Evolutionary conservation across 2,888 invertebrate genomes (phyloP).

Genomic region (Sepiola atlantica): DNA sequence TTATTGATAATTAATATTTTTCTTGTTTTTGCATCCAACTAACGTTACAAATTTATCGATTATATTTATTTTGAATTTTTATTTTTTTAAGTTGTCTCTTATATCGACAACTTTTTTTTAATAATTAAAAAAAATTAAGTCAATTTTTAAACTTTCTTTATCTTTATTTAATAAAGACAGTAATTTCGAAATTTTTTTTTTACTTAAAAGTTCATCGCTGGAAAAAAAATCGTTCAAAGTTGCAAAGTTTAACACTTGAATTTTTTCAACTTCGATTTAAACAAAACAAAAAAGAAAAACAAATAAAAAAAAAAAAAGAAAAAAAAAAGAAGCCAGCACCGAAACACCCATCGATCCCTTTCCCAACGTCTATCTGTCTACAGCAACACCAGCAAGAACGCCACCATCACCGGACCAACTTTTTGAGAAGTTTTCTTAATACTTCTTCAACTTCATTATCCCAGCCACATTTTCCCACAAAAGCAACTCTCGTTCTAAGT

Average conservation of each 20-base stretch:
- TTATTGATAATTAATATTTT: neutral
- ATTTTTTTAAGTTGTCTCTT: neutral
- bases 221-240: no score
- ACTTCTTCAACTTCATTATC: neutral
- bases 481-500: neutral
- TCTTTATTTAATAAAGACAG: no score
- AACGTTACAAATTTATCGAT: neutral
- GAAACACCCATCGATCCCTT: neutral
- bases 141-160: no score
- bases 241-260: no score
- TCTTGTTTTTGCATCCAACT: neutral
- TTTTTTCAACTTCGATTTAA: no score
- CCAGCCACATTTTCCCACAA: neutral
- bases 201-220: no score
- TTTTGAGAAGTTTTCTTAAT: neutral
- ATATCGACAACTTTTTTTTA: neutral
- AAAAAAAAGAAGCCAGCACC: no score
- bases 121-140: no score
- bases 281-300: no score
- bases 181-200: no score
- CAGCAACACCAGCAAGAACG: neutral
- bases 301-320: no score
- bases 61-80: neutral
- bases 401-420: neutral
- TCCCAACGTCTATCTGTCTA: neutral